Conservation (phyloP, 2,113 vertebrate species). For the Willisornis vidua region DNA sequence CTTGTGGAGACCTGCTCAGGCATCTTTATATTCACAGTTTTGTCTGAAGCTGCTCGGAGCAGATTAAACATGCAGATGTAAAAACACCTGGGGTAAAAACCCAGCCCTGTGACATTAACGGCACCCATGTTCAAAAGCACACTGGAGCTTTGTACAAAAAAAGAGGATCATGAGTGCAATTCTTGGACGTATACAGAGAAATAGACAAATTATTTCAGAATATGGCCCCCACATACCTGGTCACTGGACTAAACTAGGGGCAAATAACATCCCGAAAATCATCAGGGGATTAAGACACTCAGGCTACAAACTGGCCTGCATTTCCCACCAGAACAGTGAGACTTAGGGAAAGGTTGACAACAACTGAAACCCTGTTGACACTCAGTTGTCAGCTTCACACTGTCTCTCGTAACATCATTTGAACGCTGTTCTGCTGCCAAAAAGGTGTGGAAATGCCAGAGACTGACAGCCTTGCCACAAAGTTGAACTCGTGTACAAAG, state of each 20-base stretch:
- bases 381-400: background rate
- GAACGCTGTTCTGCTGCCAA: background rate
- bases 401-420: background rate
- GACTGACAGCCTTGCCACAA: background rate
- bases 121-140: background rate
- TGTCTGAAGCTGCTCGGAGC: background rate
- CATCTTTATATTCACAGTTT: background rate
- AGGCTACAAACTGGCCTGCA: background rate
- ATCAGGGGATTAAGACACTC: background rate
- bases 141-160: background rate
- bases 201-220: background rate
- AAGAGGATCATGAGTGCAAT: accelerated
- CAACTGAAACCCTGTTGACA: background rate
- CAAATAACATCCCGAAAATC: background rate
- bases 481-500: background rate
- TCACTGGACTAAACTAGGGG: background rate
- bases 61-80: background rate
- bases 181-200: background rate
- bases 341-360: background rate
- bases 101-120: background rate
- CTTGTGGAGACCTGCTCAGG: background rate
- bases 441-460: background rate
- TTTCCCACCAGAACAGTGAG: background rate
- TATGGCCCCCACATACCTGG: background rate
- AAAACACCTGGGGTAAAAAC: background rate